phyloP scores from a whole-genome alignment of 2,888 invertebrate genomes.

The Epinotia ramella region DNA sequence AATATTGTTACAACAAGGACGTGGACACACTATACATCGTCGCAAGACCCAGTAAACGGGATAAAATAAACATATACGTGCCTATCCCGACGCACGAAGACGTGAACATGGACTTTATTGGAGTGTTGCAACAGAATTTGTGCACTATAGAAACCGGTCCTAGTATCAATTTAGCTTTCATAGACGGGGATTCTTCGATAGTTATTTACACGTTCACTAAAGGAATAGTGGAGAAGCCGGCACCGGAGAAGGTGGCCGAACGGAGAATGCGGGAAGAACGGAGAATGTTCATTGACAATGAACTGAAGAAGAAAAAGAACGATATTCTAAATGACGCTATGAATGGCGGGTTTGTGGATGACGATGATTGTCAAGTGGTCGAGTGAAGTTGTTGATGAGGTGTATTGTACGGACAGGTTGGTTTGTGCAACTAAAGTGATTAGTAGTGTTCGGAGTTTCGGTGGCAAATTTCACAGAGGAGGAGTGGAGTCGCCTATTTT shows the following conservation, averaged over 20 bases:
- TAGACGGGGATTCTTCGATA: slow-evolving; percentile 76
- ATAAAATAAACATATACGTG: slow-evolving; percentile 77
- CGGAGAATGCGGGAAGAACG: slow-evolving; percentile 66
- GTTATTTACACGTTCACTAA: slow-evolving; percentile 79
- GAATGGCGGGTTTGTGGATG: slow-evolving; percentile 75
- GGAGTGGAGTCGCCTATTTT: no score
- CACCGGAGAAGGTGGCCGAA: slow-evolving; percentile 59
- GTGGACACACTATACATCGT: slow-evolving; percentile 76
- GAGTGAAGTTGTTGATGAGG: slow-evolving; percentile 58
- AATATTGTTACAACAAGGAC: slow-evolving; percentile 78
- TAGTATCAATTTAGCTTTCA: slow-evolving; percentile 73
- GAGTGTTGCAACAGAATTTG: slow-evolving; percentile 74
- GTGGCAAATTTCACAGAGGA: no score
- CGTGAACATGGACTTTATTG: slow-evolving; percentile 68
- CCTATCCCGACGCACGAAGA: slow-evolving; percentile 69
- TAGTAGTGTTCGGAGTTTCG: no score
- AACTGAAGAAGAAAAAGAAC: slow-evolving; percentile 68
- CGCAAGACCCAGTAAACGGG: slow-evolving; percentile 70
- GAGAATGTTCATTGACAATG: slow-evolving; percentile 71
- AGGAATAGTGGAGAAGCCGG: slow-evolving; percentile 65
- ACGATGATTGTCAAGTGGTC: slow-evolving; percentile 70
- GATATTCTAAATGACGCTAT: slow-evolving; percentile 72
- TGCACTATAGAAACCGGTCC: slow-evolving; percentile 78
- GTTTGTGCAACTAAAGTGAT: background rate
- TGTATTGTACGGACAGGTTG: no score